These are phyloP conservation scores for Dendrolimus kikuchii DNA, from an alignment of 1,140 invertebrate genomes.

Conservation along the genomic window DNA sequence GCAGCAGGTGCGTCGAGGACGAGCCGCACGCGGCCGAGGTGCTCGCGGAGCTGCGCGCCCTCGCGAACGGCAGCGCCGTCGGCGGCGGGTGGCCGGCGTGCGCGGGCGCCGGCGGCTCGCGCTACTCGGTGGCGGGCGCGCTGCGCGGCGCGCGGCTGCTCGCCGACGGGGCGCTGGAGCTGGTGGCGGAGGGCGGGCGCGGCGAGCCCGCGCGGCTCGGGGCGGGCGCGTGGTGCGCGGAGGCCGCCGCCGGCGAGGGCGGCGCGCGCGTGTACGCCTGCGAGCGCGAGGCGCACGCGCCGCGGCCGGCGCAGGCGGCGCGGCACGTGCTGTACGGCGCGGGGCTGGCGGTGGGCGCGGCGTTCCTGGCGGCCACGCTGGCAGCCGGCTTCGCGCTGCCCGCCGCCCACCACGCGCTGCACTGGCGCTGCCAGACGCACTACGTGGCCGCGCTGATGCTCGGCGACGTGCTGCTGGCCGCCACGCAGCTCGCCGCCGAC, in stretches of 20 bases:
- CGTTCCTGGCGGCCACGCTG: constrained; percentile 84
- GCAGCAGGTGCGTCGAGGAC: constrained; percentile 67
- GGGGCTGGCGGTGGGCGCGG: constrained; percentile 82
- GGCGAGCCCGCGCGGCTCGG: constrained; percentile 42
- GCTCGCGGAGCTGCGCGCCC: constrained; percentile 62
- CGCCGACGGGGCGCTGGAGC: constrained; percentile 62
- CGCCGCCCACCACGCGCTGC: constrained; percentile 85
- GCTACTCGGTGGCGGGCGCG: constrained; percentile 54
- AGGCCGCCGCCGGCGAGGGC: constrained; percentile 60
- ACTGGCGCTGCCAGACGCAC: constrained; percentile 89
- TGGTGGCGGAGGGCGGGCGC: constrained; percentile 20
- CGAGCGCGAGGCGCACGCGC: constrained; percentile 62
- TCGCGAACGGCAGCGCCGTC: constrained; percentile 57
- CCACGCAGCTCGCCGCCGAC: constrained; percentile 77
- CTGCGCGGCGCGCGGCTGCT: constrained; percentile 63
- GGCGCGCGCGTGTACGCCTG: constrained; percentile 77
- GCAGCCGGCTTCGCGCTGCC: constrained; percentile 83
- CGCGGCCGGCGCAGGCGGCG: constrained; percentile 45
- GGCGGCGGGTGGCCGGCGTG: constrained; percentile 56
- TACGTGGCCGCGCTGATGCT: constrained; percentile 86
- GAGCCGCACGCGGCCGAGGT: constrained; percentile 74
- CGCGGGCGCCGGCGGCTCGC: constrained; percentile 33
- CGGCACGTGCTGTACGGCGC: constrained; percentile 76
- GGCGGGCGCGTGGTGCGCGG: constrained; percentile 76
- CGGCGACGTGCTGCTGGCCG: constrained; percentile 83